Base-by-base conservation (phyloP, 2,113 vertebrate genomes). In the Epinephelus lanceolatus region DNA sequence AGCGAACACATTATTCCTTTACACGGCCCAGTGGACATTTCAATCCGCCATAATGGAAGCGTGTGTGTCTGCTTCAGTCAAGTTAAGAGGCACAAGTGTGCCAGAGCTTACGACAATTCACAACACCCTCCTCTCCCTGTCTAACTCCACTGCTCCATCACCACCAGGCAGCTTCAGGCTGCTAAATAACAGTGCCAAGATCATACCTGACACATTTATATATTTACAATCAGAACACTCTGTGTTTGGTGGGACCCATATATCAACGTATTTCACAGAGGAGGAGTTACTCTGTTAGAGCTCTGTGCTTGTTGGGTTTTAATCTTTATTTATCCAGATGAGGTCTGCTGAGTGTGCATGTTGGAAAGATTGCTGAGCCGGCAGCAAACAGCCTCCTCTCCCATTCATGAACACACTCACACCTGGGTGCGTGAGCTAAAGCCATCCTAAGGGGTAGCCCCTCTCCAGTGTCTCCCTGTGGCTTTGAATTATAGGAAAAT, bases 1-100 rank as follows among this genome's bases (percentile, higher is more conserved):
- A 90, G 83, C 67, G 47, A 78, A 84, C 78, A 86, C 75, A 84
- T 88, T 79, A 86, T 40, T 81, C 81, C 66, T 9, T 84, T 74
- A 62, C 85, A 89, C 70, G 80, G 86, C 67, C 83, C 91, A 86
- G 75, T 92, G 91, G 84, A 88, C 80, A 84, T 91, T 93, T 86
- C 89, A 88, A 89, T 93, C 88, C 85, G 53, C 75, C 60, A 5
- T 89, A 91, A 90, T 91, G 84, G 85, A 86, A 70, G 84, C 53
- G 72, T 84, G 72, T 84, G 76, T 84, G 65, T 90, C 77, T 78
- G 83, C 77, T 68, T 88, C 76, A 87, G 76, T 83, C 83, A 79
- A 72, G 87, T 80, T 80, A 81, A 84, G 76, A 82, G 82, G 65
- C 79, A 76, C 65, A 27, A 66, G 73, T 33, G 19, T 47, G 1